These are phyloP conservation scores for Sinelater perroti DNA, from an alignment of 2,888 invertebrate species.

Conservation along the genomic window DNA sequence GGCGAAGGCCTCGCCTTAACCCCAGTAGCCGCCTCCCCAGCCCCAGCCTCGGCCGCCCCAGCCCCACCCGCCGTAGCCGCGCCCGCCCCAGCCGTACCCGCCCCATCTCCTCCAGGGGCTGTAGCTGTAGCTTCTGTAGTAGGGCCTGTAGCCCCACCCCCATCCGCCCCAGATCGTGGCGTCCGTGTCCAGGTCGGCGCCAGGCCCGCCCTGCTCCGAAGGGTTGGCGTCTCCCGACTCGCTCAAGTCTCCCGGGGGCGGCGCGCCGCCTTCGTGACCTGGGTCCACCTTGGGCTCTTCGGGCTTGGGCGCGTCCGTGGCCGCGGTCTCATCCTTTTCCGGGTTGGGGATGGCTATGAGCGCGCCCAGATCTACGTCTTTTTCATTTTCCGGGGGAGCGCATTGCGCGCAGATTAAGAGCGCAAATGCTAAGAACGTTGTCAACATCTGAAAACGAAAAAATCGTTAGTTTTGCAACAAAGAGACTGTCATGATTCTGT, in stretches of 20 bases:
- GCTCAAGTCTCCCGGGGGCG: constrained; percentile 18
- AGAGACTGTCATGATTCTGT: no score
- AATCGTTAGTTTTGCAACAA: no score
- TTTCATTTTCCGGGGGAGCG: constrained; percentile 10
- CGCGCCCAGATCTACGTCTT: no score
- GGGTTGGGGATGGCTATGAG: no score
- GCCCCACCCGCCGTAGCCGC: constrained; percentile 23
- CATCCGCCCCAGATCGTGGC: constrained; percentile 36
- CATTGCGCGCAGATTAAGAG: constrained; percentile 18
- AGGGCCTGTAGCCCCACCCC: constrained; percentile 2
- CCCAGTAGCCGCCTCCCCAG: constrained; percentile 27
- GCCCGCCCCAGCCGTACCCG: constrained; percentile 30
- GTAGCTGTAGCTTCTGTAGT: constrained; percentile 18
- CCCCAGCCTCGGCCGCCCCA: constrained; percentile 18
- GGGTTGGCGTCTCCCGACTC: constrained; percentile 15
- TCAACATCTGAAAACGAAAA: constrained; percentile 24
- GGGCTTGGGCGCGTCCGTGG: constrained; percentile 2
- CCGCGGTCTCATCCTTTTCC: no score
- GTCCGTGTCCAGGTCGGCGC: constrained; percentile 39
- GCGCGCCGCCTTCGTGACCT: constrained; percentile 6
- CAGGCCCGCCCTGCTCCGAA: constrained; percentile 17
- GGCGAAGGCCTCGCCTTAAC: constrained; percentile 18
- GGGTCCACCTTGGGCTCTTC: constrained; percentile 1
- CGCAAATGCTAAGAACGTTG: constrained; percentile 6
- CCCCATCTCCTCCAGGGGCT: constrained; percentile 28